Conservation (phyloP, 2,113 vertebrate species). For the Struthidea cinerea region DNA sequence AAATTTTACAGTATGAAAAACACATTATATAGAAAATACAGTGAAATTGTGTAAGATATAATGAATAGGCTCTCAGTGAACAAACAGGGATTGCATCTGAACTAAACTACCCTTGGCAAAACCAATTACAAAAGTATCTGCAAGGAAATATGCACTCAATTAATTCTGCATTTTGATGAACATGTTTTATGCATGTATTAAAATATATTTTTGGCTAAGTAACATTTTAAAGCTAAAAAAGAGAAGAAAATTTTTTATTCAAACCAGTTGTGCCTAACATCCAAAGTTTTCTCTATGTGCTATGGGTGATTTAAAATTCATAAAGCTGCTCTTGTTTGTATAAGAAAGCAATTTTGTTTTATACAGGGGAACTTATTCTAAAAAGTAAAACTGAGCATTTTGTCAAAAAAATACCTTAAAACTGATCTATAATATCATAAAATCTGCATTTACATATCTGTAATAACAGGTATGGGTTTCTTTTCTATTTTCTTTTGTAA, state of each 20-base stretch:
- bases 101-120: constrained; percentile 20
- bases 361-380: not conserved
- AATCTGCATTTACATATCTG: not conserved
- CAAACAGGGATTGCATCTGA: not conserved
- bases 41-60: not conserved
- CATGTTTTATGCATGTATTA: constrained; percentile 49
- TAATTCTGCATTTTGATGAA: constrained; percentile 44
- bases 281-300: not conserved
- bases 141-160: not conserved
- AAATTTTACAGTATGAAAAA: constrained; percentile 4
- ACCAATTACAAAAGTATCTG: constrained; percentile 31
- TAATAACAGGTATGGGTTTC: not conserved
- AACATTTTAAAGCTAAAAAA: constrained; percentile 32
- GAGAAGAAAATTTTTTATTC: constrained; percentile 37
- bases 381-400: constrained; percentile 6
- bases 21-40: not conserved
- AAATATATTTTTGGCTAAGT: constrained; percentile 25
- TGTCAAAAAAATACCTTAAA: not conserved
- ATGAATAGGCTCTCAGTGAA: not conserved
- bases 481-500: not conserved
- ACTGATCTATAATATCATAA: not conserved
- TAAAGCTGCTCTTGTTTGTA: not conserved
- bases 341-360: constrained; percentile 24
- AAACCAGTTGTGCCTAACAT: constrained; percentile 39
- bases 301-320: constrained; percentile 50